These are phyloP conservation scores for Laticauda colubrina DNA, from an alignment of 2,113 vertebrate genomes.

Conservation along the genomic window DNA sequence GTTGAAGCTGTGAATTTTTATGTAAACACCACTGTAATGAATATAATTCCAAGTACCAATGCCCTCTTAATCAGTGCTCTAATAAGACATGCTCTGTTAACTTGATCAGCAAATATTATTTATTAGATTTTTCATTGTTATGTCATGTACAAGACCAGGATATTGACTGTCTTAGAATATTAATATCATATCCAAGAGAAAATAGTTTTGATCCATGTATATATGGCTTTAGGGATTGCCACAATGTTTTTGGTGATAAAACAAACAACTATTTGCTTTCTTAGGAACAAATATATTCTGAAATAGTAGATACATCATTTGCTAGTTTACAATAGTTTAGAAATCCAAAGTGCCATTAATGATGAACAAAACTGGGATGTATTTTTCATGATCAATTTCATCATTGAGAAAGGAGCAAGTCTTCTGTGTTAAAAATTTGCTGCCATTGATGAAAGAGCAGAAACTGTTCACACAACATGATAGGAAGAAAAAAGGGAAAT, in stretches of 20 bases:
- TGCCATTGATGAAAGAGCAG: background rate
- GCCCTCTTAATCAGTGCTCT: background rate
- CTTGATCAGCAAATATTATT: background rate
- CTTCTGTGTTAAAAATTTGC: background rate
- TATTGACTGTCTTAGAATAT: background rate
- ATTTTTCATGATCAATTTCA: background rate
- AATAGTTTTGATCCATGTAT: background rate
- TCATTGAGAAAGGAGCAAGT: background rate
- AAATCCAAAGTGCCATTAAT: background rate
- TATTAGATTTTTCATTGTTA: background rate
- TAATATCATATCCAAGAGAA: background rate
- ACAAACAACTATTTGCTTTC: background rate
- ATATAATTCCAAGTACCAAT: background rate
- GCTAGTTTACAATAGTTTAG: background rate
- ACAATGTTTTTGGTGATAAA: background rate
- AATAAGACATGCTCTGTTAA: background rate
- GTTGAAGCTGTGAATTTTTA: background rate
- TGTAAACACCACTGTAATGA: background rate
- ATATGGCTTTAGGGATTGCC: background rate
- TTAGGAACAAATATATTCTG: background rate
- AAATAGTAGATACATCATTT: background rate
- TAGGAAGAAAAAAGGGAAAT: background rate
- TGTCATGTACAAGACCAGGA: background rate
- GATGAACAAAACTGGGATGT: background rate
- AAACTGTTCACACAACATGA: background rate